phyloP scores from a whole-genome alignment of 2,888 invertebrate species.

The Hydropsyche betteni region DNA sequence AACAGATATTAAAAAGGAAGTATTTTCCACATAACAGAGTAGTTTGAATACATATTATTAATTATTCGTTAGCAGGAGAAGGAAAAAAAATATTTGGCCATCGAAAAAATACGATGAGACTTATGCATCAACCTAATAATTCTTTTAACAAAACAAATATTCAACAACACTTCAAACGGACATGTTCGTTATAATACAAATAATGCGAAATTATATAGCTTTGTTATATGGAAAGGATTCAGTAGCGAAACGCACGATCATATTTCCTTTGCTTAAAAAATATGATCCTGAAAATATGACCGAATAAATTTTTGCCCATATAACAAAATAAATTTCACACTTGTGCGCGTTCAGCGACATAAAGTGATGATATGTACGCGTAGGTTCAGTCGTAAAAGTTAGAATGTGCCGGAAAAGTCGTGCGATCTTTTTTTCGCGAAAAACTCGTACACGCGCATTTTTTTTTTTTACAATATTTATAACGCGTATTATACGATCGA shows the following conservation, averaged over 20 bases:
- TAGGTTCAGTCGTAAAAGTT: constrained; percentile 32
- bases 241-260: neutral
- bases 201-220: constrained; percentile 15
- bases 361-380: constrained; percentile 32
- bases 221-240: constrained; percentile 5
- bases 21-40: too few species aligned
- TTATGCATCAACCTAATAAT: too few species aligned
- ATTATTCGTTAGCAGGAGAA: too few species aligned
- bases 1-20: too few species aligned
- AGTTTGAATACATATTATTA: too few species aligned
- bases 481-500: neutral
- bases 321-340: constrained; percentile 33
- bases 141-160: too few species aligned
- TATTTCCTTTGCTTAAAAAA: constrained; percentile 25
- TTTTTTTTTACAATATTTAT: neutral
- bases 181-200: too few species aligned
- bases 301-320: constrained; percentile 28
- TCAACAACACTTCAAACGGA: too few species aligned
- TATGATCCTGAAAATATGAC: constrained; percentile 30
- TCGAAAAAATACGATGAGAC: too few species aligned
- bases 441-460: neutral
- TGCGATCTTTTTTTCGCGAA: constrained; percentile 9
- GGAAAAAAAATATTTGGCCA: too few species aligned
- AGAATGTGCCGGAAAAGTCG: constrained; percentile 25
- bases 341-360: constrained; percentile 32